Conservation (phyloP, 1,140 invertebrate species). For the Drosophila subobscura region DNA sequence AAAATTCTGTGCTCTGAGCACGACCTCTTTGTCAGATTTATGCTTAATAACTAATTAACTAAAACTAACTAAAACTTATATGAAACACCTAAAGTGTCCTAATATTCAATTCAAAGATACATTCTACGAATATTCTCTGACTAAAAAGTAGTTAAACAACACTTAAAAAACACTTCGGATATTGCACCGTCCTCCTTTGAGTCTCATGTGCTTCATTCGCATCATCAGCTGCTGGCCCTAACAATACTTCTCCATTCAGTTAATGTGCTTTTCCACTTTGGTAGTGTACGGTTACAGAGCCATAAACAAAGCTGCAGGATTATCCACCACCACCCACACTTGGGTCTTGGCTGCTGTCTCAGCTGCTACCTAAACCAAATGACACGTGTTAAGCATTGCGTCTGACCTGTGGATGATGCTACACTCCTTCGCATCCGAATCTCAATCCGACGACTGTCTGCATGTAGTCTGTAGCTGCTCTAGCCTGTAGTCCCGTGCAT, state of each 20-base stretch:
- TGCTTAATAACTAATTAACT: no score
- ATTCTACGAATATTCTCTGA: no score
- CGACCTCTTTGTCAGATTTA: no score
- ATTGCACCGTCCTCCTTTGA: not conserved
- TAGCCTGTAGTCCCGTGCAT: slow-evolving; percentile 20
- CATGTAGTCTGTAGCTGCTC: slow-evolving; percentile 6
- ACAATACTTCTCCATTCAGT: not conserved
- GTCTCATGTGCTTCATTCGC: slow-evolving; percentile 5
- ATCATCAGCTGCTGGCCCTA: not conserved
- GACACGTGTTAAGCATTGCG: slow-evolving; percentile 51
- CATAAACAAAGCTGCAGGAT: slow-evolving; percentile 28
- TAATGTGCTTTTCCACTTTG: slow-evolving; percentile 7
- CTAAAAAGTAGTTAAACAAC: no score
- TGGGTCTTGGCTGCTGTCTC: not conserved
- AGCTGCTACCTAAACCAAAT: slow-evolving; percentile 44
- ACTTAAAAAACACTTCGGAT: not conserved
- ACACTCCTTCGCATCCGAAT: no score
- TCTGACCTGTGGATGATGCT: slow-evolving; percentile 35
- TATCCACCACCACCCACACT: slow-evolving; percentile 4
- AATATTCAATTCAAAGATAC: no score
- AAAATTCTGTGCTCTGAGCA: no score
- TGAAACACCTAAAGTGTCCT: no score
- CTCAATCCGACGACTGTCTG: slow-evolving; percentile 14
- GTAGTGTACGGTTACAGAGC: slow-evolving; percentile 8
- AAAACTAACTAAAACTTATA: no score